Base-by-base conservation (phyloP, 1,140 invertebrate species). In the Drosophila tristis region DNA sequence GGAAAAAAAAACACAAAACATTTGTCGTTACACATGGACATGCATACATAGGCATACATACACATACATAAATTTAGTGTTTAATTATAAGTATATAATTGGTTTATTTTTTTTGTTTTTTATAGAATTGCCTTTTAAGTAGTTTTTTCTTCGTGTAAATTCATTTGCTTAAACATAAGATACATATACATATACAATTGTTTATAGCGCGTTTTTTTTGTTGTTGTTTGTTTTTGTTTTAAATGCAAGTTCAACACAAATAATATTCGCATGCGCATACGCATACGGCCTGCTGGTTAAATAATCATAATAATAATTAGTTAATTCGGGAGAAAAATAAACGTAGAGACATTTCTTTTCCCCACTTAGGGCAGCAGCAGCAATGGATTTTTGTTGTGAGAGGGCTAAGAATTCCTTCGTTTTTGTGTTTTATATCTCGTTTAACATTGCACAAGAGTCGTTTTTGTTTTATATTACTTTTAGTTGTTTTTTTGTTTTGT, bases 221-320 rank as follows among this genome's bases (percentile, higher is more conserved):
- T 31, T 26, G 26, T 31, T 31, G 29, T 31, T 31, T 25, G 23
- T 25, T 25, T 3, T 29, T 29, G 26, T 29, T 29, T 70, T 86
- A 86, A 86, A 86, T 86, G 82, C 82, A 86, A 80, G 70, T 87
- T 29, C 68, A 87, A 87, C 74, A 87, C 65, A 86, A 86, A 87
- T 65, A 80, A 87, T 87, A 81, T 47, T 66, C 63, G 78, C 78
- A 80, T 85, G 67, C 72, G 62, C 63, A 80, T 85, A 72, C 72
- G 62, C 63, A 67, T 75, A 45, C 64, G 59, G 64, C 50, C 56
- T 71, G 63, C 74, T 58, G 20, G 42, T 51, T 60, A 57, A 70
- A 71, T 80, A 71, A 76, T 56, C 64, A 80, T 79, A 70, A 73
- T 73, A 73, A 47, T 61, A 74, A 77, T 39, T 39, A 39, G 35